Percentiles rank a stretch among this genome's conserved stretches.
phyloP scores from a whole-genome alignment of 2,888 invertebrate genomes.

The Eupithecia vulgata region DNA sequence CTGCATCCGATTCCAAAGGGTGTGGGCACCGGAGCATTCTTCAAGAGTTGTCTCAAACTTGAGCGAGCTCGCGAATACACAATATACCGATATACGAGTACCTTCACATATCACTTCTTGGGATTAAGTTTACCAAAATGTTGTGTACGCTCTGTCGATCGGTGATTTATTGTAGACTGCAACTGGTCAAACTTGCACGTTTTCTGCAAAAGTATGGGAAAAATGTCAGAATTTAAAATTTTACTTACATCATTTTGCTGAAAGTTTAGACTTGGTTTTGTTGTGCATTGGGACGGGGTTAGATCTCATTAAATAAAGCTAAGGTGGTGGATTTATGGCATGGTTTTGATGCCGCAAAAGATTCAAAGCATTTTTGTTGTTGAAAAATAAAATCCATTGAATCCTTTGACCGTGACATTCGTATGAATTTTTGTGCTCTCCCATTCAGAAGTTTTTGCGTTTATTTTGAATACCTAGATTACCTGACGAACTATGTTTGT shows the following conservation, averaged over 20 bases:
- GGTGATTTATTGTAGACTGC: slow-evolving; percentile 57
- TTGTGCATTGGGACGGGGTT: background rate
- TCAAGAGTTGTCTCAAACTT: slow-evolving; percentile 62
- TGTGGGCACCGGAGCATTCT: slow-evolving; percentile 55
- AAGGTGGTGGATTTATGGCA: background rate
- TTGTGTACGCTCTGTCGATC: slow-evolving; percentile 55
- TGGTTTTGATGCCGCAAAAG: background rate
- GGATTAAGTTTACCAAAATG: slow-evolving; percentile 66
- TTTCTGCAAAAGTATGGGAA: slow-evolving; percentile 27
- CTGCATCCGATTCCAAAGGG: slow-evolving; percentile 58
- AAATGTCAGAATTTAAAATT: slow-evolving; percentile 25
- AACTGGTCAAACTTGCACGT: slow-evolving; percentile 34
- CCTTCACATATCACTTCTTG: slow-evolving; percentile 51
- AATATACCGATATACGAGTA: slow-evolving; percentile 64
- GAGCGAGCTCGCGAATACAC: slow-evolving; percentile 53
- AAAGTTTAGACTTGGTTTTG: background rate
- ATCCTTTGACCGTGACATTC: slow-evolving; percentile 24
- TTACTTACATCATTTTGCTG: slow-evolving; percentile 18
- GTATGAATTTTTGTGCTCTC: slow-evolving; percentile 6
- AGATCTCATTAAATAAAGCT: background rate
- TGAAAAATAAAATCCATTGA: slow-evolving; percentile 26
- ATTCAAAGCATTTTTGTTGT: background rate
- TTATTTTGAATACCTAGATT: background rate
- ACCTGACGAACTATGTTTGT: background rate
- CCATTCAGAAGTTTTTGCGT: background rate